Evolutionary conservation across 2,113 vertebrate species (phyloP), one percentile per base, ranked within the genome.

Genomic region (Lanius ludovicianus): DNA sequence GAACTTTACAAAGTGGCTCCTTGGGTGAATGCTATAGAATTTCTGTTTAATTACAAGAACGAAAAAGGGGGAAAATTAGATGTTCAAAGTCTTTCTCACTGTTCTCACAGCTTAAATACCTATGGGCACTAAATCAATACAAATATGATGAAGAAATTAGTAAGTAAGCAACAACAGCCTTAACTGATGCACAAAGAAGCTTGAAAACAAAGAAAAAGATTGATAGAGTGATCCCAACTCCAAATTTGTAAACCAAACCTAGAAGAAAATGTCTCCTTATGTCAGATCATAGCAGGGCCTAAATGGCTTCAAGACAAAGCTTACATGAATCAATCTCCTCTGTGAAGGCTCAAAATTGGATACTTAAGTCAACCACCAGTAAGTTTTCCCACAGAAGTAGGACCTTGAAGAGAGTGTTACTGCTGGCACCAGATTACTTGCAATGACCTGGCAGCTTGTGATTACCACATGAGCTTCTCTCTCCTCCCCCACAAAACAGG

Each of bases 301-400:
- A 80, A 62, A 53, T 1, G 11, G 42, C 41, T 85, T 82, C 44
- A 87, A 77, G 35, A 59, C 70, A 67, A 91, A 70, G 42, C 0
- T 0, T 17, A 46, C 0, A 0, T 35, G 30, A 91, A 79, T 31
- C 3, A 15, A 41, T 31, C 49, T 71, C 41, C 53, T 39, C 56
- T 71, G 55, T 39, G 57, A 82, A 79, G 20, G 35, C 44, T 93
- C 53, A 57, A 56, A 79, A 59, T 6, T 42, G 22, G 62, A 79
- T 62, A 41, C 55, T 69, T 15, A 44, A 53, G 53, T 60, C 67
- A 89, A 68, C 10, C 31, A 49, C 37, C 64, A 4, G 6, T 4
- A 37, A 74, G 46, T 39, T 79, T 84, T 76, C 75, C 71, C 6
- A 2, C 25, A 47, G 50, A 86, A 65, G 42, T 0, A 5, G 55